Base-by-base conservation (phyloP, 2,888 invertebrate genomes). In the Tenthredo amoena region DNA sequence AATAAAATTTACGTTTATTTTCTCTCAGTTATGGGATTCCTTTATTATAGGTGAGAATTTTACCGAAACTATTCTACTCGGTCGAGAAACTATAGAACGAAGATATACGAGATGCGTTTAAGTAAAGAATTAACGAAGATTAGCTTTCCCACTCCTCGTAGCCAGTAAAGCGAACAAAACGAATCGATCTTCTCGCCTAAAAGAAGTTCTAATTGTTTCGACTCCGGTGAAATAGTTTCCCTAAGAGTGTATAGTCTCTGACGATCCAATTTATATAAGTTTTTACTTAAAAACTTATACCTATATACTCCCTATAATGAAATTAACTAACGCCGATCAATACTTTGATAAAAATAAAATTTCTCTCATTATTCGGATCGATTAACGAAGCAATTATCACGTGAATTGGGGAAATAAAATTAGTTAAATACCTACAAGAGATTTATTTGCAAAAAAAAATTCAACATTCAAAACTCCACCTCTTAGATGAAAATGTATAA, bases 121-220 rank as follows among this genome's bases (percentile, higher is more conserved):
- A 62, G 26, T n/a, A 12, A 58, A 50, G 62, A 81, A 81, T 81
- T 37, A 40, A 81, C 81, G 40, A 62, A 81, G 58, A 81, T 58
- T 37, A 81, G 81, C 40, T 81, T 81, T 37, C 40, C 50, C 62
- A 18, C n/a, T n/a, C 34, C 50, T 31, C 15, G 40, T 62, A 81
- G 18, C 21, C 21, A 40, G 37, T 37, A 43, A n/a, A 62, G 58
- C n/a, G 40, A 58, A 81, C 37, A 81, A 81, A 81, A 81, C 37
- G n/a, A 81, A 81, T 81, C 58, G 50, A 81, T 81, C 40, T 62
- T 81, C n/a, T 26, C 55, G 62, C 21, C 58, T 40, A 34, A 81
- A 81, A 34, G 31, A 81, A 81, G 62, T 37, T 81, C 37, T 21
- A 81, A 62, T 81, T 50, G 77, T 77, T 77, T 31, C 18, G 55